Evolutionary conservation across 2,113 vertebrate genomes (phyloP).

Genomic region (Tor tambroides): DNA sequence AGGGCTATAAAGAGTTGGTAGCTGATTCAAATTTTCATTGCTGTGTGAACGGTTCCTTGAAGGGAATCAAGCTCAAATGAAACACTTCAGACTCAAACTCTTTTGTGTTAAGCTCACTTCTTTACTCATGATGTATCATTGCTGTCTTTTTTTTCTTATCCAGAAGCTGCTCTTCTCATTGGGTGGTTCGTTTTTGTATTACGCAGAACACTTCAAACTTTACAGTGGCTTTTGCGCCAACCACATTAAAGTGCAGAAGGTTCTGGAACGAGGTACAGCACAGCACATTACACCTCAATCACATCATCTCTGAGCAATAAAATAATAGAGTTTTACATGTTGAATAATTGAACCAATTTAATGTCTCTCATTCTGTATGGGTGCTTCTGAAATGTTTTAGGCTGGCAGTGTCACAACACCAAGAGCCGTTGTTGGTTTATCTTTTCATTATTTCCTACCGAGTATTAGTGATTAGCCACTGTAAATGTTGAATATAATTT

Average conservation of each 20-base stretch:
- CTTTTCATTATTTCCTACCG: neutral
- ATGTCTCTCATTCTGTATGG: neutral
- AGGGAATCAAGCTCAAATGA: neutral
- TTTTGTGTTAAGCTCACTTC: neutral
- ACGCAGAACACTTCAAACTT: conserved; percentile 97
- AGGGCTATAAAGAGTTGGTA: neutral
- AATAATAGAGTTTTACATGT: neutral
- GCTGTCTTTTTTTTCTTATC: conserved; percentile 55
- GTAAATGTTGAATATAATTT: conserved; percentile 67
- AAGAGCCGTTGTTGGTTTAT: neutral
- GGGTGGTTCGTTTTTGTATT: conserved; percentile 96
- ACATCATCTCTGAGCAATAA: neutral
- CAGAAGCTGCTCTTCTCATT: conserved; percentile 97
- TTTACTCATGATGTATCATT: neutral
- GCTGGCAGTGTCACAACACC: neutral
- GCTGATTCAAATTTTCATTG: neutral
- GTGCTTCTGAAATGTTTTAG: neutral
- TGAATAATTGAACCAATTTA: neutral
- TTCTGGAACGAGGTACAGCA: conserved; percentile 91
- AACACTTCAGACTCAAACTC: neutral
- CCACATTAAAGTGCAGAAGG: conserved; percentile 98
- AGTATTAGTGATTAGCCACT: conserved; percentile 50
- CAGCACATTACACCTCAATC: neutral
- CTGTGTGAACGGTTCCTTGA: neutral
- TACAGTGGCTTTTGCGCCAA: conserved; percentile 99